These are phyloP conservation scores for Calyptomena viridis DNA, from an alignment of 2,113 vertebrate species.

Conservation along the genomic window DNA sequence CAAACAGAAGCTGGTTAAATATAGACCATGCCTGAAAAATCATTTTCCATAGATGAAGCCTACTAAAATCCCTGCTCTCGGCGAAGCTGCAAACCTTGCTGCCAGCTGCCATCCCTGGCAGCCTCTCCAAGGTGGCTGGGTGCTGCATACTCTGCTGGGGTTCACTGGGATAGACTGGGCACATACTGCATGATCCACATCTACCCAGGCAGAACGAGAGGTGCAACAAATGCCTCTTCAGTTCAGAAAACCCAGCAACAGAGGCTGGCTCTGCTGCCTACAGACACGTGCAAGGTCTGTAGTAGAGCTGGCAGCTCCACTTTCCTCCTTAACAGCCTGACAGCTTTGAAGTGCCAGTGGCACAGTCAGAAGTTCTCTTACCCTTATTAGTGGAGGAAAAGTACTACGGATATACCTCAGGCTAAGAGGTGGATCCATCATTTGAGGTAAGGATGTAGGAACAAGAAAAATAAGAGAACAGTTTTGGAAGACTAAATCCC, in stretches of 20 bases:
- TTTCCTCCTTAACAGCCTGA: background rate
- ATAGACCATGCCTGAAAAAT: background rate
- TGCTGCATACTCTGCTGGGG: background rate
- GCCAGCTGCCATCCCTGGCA: background rate
- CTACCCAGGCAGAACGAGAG: background rate
- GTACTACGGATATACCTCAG: background rate
- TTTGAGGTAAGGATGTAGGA: background rate
- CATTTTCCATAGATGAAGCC: background rate
- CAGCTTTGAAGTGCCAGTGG: background rate
- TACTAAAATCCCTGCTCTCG: background rate
- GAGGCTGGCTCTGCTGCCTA: background rate
- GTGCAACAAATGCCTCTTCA: background rate
- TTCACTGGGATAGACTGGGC: background rate
- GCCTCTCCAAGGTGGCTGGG: background rate
- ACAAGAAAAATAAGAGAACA: background rate
- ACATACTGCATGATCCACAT: background rate
- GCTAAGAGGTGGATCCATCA: background rate
- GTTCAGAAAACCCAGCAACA: fast-evolving
- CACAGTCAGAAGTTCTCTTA: background rate
- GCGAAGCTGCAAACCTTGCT: background rate
- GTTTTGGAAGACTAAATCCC: background rate
- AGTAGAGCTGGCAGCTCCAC: background rate
- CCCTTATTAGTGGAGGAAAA: background rate
- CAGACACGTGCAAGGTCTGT: background rate
- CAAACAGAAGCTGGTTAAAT: slow-evolving; percentile 29